phyloP scores from a whole-genome alignment of 2,113 vertebrate species.

The Empidonax traillii region DNA sequence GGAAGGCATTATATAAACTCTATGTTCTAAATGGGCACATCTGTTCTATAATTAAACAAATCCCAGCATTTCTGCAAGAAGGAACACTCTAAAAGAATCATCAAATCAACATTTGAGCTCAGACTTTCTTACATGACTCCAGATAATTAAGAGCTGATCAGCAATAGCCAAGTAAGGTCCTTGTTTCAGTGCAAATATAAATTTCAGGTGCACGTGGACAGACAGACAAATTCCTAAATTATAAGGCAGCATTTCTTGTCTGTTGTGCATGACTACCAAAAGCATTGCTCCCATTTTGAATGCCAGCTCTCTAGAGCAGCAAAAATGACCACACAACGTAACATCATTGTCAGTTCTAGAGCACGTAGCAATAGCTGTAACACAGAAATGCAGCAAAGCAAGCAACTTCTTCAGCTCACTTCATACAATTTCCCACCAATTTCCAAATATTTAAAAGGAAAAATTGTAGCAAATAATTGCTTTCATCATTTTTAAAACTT shows the following conservation, averaged over 20 bases:
- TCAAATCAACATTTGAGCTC: not conserved
- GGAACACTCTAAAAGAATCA: not conserved
- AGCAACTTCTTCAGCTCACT: not conserved
- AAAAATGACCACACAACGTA: accelerated
- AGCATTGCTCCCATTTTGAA: not conserved
- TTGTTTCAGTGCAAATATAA: not conserved
- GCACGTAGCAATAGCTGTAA: not conserved
- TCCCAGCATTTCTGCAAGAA: not conserved
- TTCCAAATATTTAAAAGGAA: not conserved
- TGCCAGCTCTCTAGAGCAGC: not conserved
- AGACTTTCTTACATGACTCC: not conserved
- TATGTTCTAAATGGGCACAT: not conserved
- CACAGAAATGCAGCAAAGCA: not conserved
- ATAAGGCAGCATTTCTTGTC: not conserved
- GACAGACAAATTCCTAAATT: not conserved
- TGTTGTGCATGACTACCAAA: not conserved
- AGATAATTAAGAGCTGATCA: not conserved
- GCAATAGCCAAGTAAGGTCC: not conserved
- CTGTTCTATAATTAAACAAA: not conserved
- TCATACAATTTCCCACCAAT: not conserved
- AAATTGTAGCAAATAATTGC: not conserved
- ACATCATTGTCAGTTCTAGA: not conserved
- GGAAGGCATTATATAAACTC: not conserved
- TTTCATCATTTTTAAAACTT: not conserved
- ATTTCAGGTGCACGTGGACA: not conserved